Percentiles rank a stretch among this genome's conserved stretches.
These are phyloP conservation scores for Cygnus buccinator DNA, from an alignment of 2,113 vertebrate genomes.

Conservation along the genomic window DNA sequence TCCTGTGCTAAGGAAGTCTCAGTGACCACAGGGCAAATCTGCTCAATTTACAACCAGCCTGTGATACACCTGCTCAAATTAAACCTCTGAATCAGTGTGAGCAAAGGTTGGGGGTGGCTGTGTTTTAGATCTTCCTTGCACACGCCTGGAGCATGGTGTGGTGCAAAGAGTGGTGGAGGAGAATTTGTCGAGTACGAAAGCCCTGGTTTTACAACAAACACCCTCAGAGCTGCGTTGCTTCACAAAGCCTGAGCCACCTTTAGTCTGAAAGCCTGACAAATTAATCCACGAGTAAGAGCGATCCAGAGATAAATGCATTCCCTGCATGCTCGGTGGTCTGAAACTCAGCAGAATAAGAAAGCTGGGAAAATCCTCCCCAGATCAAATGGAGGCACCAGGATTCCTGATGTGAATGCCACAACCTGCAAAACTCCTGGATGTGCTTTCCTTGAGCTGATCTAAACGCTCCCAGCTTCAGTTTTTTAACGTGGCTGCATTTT, in stretches of 20 bases:
- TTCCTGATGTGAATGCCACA: neutral
- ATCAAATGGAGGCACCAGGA: accelerated
- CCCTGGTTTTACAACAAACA: neutral
- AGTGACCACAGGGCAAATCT: neutral
- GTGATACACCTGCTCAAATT: too few species aligned
- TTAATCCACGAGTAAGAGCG: neutral
- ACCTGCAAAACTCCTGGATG: neutral
- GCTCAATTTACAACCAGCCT: neutral
- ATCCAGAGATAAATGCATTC: neutral
- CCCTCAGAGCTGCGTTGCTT: neutral
- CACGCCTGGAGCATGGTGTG: accelerated
- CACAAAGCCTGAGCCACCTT: neutral
- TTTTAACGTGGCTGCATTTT: neutral
- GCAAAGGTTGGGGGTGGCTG: neutral
- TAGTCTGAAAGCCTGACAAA: neutral
- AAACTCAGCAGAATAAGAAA: neutral
- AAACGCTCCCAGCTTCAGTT: neutral
- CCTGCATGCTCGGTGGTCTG: neutral
- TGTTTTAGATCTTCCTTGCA: neutral
- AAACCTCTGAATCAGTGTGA: neutral
- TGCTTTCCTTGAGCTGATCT: neutral
- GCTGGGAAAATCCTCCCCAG: neutral
- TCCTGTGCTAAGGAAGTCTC: neutral
- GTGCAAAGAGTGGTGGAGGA: neutral
- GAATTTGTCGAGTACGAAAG: neutral